Evolutionary conservation across 2,888 invertebrate genomes (phyloP).

Genomic region (Pteria penguin): DNA sequence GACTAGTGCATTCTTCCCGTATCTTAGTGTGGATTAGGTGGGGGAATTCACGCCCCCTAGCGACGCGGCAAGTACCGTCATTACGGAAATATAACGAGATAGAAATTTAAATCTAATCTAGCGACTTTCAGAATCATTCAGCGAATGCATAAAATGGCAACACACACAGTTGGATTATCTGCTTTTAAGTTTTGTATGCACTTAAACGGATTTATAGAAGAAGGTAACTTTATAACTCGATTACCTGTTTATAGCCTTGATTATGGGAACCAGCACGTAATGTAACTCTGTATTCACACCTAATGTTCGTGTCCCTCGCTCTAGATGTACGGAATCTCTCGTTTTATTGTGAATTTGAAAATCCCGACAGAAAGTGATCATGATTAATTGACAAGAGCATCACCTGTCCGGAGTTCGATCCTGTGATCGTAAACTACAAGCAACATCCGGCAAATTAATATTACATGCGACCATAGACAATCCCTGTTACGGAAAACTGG

Average conservation of each 20-base stretch:
- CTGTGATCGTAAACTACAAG: too few species aligned
- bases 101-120: too few species aligned
- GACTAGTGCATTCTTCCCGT: too few species aligned
- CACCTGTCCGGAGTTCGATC: not conserved
- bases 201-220: not conserved
- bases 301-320: too few species aligned
- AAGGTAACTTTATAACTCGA: not conserved
- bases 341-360: too few species aligned
- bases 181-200: not conserved
- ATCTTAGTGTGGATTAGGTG: too few species aligned
- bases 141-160: not conserved
- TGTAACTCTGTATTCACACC: not conserved
- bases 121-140: too few species aligned
- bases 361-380: not conserved
- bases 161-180: not conserved
- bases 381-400: not conserved
- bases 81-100: too few species aligned
- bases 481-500: conserved; percentile 1
- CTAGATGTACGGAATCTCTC: too few species aligned
- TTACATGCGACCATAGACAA: conserved; percentile 2
- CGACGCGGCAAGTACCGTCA: too few species aligned
- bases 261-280: not conserved
- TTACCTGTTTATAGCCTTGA: not conserved
- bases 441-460: too few species aligned
- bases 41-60: too few species aligned